Evolutionary conservation across 2,113 vertebrate genomes (phyloP).

Genomic region (Arenaria interpres): DNA sequence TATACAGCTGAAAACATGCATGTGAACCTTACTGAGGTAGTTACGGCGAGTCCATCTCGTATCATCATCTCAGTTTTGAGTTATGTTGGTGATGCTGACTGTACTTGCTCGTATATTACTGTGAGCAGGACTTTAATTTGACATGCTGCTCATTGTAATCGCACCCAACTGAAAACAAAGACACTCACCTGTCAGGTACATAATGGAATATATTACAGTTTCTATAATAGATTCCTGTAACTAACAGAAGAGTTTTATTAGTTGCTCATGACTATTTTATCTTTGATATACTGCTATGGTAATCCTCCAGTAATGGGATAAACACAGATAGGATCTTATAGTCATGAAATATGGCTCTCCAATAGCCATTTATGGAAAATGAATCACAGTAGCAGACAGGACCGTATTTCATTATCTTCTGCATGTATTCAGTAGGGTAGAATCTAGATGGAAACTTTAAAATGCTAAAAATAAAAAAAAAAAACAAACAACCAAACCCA

Average conservation of each 20-base stretch:
- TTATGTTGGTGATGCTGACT: background rate
- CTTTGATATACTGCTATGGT: background rate
- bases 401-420: background rate
- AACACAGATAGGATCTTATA: slow-evolving; percentile 2
- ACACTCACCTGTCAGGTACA: background rate
- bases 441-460: background rate
- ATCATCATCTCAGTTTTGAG: background rate
- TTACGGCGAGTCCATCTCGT: background rate
- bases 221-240: background rate
- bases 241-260: background rate
- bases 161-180: background rate
- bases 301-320: slow-evolving; percentile 10
- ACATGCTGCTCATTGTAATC: background rate
- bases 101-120: background rate
- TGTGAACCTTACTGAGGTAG: background rate
- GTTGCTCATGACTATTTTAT: background rate
- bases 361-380: slow-evolving; percentile 3
- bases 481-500: too few relatives aligned
- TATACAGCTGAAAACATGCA: background rate
- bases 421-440: background rate
- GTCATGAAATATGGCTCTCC: slow-evolving; percentile 11
- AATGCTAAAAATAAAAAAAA: background rate
- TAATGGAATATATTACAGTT: background rate
- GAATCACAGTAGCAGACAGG: background rate
- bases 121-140: background rate